Percentiles rank a stretch among this genome's conserved stretches.
Conservation (phyloP, 2,113 vertebrate genomes). For the Urocolius indicus region DNA sequence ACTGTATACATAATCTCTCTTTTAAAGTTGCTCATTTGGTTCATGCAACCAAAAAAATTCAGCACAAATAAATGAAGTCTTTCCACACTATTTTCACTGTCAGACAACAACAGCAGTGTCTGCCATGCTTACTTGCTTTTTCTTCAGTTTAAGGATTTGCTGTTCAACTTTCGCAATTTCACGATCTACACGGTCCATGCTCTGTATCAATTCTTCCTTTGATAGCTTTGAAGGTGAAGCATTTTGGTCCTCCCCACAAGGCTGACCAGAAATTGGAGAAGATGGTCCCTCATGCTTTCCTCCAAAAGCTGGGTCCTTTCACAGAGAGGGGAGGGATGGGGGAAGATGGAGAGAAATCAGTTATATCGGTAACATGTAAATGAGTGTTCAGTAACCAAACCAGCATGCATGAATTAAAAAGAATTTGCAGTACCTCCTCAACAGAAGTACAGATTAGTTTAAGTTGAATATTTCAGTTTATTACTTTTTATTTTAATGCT, state of each 20-base stretch:
- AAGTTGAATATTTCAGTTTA: not conserved
- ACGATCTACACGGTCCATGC: constrained; percentile 97
- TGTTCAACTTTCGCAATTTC: constrained; percentile 99
- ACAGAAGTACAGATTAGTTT: too few species aligned
- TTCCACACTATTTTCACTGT: not conserved
- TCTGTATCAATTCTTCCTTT: constrained; percentile 98
- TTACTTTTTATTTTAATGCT: not conserved
- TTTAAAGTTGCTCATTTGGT: not conserved
- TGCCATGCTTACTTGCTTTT: constrained; percentile 89
- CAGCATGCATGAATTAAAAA: not conserved
- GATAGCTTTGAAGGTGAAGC: constrained; percentile 97
- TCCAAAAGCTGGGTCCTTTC: constrained; percentile 88
- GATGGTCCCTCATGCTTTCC: constrained; percentile 86
- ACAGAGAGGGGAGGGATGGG: not conserved
- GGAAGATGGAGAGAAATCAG: not conserved
- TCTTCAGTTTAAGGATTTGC: constrained; percentile 97
- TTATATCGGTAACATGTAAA: not conserved
- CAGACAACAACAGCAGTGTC: not conserved
- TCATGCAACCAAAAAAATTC: not conserved
- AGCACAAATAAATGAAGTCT: not conserved
- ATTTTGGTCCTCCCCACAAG: constrained; percentile 91
- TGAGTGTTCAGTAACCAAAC: not conserved
- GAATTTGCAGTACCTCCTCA: not conserved
- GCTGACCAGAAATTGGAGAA: constrained; percentile 83
- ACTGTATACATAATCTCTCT: not conserved